Conservation (phyloP, 2,797 vertebrate genomes). For the Hypotaenidia philippensis region DNA sequence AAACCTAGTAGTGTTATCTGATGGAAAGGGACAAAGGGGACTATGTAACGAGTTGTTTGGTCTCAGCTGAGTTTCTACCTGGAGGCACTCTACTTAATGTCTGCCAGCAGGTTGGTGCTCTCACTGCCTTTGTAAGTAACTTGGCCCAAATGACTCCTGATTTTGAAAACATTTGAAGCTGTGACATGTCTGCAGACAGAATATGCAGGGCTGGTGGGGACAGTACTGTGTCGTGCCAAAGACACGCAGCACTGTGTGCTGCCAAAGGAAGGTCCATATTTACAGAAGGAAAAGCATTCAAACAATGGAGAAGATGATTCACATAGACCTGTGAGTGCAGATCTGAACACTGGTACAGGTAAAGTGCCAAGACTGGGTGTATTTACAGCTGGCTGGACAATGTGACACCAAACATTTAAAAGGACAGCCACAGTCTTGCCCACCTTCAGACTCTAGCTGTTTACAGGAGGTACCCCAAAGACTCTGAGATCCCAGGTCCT, state of each 20-base stretch:
- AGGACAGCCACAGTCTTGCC: neutral
- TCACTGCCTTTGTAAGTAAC: neutral
- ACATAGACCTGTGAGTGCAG: rapidly evolving
- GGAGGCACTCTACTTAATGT: neutral
- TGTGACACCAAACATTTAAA: neutral
- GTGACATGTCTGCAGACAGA: neutral
- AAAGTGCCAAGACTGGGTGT: neutral
- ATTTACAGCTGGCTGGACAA: neutral
- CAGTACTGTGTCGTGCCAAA: neutral
- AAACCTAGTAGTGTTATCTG: conserved; percentile 7
- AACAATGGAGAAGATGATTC: neutral
- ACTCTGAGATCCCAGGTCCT: neutral
- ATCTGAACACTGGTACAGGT: neutral
- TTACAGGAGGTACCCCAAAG: neutral
- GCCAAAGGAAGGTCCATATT: neutral
- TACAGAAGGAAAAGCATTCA: rapidly evolving
- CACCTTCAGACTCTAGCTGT: neutral
- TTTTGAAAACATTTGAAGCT: neutral
- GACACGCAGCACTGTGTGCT: neutral
- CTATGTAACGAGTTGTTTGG: neutral
- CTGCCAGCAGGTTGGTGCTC: neutral
- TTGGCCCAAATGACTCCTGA: neutral
- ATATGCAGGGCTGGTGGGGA: neutral
- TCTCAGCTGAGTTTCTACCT: conserved; percentile 8
- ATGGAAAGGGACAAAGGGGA: neutral